These are phyloP conservation scores for Hetaerina titia DNA, from an alignment of 2,888 invertebrate genomes.

Conservation along the genomic window DNA sequence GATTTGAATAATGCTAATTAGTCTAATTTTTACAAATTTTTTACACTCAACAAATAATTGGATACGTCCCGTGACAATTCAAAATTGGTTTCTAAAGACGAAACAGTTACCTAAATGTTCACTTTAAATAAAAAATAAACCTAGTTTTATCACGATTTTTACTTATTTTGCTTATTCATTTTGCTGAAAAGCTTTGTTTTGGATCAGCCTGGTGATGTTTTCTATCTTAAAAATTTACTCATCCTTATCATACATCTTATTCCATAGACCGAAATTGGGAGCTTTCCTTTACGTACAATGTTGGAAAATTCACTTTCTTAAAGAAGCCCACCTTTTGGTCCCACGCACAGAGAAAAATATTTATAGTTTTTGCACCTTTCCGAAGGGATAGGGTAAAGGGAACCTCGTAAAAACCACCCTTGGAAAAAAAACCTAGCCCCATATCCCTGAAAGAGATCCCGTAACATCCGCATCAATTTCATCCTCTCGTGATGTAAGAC, in stretches of 20 bases:
- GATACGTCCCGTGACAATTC: too few relatives aligned
- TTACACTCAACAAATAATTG: too few relatives aligned
- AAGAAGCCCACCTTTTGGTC: background rate
- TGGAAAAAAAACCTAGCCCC: background rate
- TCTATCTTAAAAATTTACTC: too few relatives aligned
- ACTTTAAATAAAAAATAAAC: too few relatives aligned
- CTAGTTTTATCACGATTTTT: too few relatives aligned
- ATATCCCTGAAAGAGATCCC: slow-evolving; percentile 11
- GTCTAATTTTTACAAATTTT: too few relatives aligned
- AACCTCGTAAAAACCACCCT: background rate
- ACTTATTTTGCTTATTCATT: too few relatives aligned
- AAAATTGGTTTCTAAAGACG: too few relatives aligned
- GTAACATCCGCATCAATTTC: slow-evolving; percentile 27
- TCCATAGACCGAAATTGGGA: background rate
- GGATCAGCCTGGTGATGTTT: too few relatives aligned
- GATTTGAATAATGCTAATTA: too few relatives aligned
- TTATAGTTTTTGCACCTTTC: background rate
- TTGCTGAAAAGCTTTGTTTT: too few relatives aligned
- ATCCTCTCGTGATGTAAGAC: background rate
- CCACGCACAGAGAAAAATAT: background rate
- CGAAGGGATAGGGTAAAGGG: background rate
- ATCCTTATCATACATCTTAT: background rate
- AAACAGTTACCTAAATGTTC: too few relatives aligned
- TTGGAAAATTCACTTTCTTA: background rate
- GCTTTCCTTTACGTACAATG: background rate